Base-by-base conservation (phyloP, 2,113 vertebrate species). In the Passer domesticus region DNA sequence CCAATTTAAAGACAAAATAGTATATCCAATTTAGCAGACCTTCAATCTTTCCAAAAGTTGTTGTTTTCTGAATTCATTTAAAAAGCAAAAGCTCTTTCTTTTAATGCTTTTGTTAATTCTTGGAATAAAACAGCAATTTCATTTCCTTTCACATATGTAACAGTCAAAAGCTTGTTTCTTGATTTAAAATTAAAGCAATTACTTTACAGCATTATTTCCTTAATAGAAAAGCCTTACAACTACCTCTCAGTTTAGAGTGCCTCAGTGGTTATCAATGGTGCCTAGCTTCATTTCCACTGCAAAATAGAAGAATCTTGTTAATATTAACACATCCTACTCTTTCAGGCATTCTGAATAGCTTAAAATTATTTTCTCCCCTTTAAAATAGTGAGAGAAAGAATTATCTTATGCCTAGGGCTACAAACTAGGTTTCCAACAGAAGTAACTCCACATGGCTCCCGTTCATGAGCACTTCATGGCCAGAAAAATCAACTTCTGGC, bases 181-280 rank as follows among this genome's bases (percentile, higher is more conserved):
- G 69, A 92, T 95, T 94, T 91, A 83, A 95, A 96, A 96, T 92
- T 95, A 91, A 94, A 96, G 43, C 47, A 95, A 94, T 94, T 94
- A 92, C 89, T 93, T 93, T 95, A 90, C 64, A 87, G 64, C 80
- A 89, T 93, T 95, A 93, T 92, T 95, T 91, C 64, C 56, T 87
- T 93, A 81, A 92, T 87, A 83, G 68, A 90, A 94, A 94, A 89
- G 39, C 56, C 62, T 92, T 95, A 93, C 92, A 94, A 95, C 72
- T 89, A 72, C 35, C 39, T 94, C 44, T 83, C 73, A 92, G 31
- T 95, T 95, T 84, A 74, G 33, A 94, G 80, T 92, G 89, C 50
- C 80, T 92, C 86, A 75, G 73, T 52, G 44, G 73, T 90, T 90
- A 93, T 90, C 91, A 88, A 21, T 74, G 52, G 35, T 83, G 68